Conservation (phyloP, 2,797 vertebrate genomes). For the Helicolenus hilgendorfi region DNA sequence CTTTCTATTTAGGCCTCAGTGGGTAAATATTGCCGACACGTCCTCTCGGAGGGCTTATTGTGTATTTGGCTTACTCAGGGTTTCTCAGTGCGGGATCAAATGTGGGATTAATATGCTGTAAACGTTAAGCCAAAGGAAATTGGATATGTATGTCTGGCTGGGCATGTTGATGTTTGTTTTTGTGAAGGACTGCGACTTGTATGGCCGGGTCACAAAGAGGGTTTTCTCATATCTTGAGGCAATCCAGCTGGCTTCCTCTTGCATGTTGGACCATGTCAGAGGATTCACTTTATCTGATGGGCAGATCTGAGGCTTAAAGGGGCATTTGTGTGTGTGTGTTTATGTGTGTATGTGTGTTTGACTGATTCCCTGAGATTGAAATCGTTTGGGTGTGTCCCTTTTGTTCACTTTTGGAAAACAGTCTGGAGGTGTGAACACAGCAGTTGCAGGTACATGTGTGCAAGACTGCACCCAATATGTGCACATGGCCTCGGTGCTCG, state of each 20-base stretch:
- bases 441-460: constrained; percentile 68
- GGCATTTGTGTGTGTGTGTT: constrained; percentile 35
- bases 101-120: constrained; percentile 82
- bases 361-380: constrained; percentile 40
- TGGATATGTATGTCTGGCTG: constrained; percentile 77
- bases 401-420: constrained; percentile 70
- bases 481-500: constrained; percentile 35
- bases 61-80: constrained; percentile 70
- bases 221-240: constrained; percentile 72
- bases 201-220: constrained; percentile 68
- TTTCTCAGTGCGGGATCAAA: constrained; percentile 72
- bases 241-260: constrained; percentile 78
- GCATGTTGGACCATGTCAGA: constrained; percentile 73
- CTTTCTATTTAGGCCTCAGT: constrained; percentile 62
- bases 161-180: constrained; percentile 79
- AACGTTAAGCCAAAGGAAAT: constrained; percentile 79
- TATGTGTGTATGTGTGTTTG: constrained; percentile 30
- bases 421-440: constrained; percentile 72
- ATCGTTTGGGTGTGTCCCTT: constrained; percentile 64
- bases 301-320: constrained; percentile 56
- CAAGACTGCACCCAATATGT: constrained; percentile 56
- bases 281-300: constrained; percentile 78
- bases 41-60: constrained; percentile 68
- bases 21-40: constrained; percentile 66
- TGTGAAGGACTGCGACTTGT: constrained; percentile 68